These are phyloP conservation scores for Drosophila birchii DNA, from an alignment of 2,888 invertebrate genomes.

Conservation along the genomic window DNA sequence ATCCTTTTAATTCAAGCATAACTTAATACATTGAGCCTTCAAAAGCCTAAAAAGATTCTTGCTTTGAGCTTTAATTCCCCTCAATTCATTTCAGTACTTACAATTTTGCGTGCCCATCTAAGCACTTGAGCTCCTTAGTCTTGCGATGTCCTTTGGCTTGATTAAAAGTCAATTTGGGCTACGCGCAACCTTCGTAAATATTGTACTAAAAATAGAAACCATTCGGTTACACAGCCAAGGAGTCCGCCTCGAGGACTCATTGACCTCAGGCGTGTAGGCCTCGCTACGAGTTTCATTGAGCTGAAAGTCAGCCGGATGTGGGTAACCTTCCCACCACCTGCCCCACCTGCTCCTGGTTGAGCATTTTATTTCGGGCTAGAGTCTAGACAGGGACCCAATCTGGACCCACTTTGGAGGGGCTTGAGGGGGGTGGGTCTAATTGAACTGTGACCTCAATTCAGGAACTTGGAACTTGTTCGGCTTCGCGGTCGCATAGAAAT, in stretches of 20 bases:
- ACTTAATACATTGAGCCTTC: background rate
- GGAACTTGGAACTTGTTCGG: constrained; percentile 55
- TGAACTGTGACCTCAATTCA: constrained; percentile 55
- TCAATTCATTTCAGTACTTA: background rate
- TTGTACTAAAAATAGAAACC: constrained; percentile 57
- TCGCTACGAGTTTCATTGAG: constrained; percentile 63
- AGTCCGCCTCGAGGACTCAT: constrained; percentile 66
- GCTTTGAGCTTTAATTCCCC: too few species aligned
- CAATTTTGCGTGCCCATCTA: background rate
- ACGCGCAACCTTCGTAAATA: constrained; percentile 41
- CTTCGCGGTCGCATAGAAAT: constrained; percentile 61
- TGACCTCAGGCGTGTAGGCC: constrained; percentile 66
- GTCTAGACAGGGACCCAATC: constrained; percentile 4
- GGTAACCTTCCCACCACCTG: constrained; percentile 22
- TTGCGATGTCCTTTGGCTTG: constrained; percentile 29
- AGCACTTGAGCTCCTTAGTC: constrained; percentile 1
- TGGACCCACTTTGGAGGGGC: constrained; percentile 14
- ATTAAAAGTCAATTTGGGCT: constrained; percentile 51
- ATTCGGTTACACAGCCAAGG: constrained; percentile 42
- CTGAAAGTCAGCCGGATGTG: constrained; percentile 40
- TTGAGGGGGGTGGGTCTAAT: constrained; percentile 42
- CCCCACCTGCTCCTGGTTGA: background rate
- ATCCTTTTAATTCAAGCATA: background rate
- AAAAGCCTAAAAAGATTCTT: background rate
- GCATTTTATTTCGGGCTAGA: constrained; percentile 21